phyloP scores from a whole-genome alignment of 2,797 vertebrate species.

The Pantherophis alleghaniensis region DNA sequence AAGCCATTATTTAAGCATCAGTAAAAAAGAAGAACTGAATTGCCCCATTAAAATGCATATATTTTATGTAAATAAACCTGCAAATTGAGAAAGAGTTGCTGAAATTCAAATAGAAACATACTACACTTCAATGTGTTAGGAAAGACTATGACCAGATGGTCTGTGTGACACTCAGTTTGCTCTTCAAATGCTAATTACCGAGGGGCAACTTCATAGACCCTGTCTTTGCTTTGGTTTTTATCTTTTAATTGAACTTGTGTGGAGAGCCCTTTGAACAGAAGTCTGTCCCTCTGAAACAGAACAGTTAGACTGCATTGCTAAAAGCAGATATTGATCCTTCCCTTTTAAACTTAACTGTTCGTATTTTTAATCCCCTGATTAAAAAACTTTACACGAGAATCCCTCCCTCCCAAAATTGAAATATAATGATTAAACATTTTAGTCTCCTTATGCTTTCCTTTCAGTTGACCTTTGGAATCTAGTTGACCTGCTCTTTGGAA shows the following conservation, averaged over 20 bases:
- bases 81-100: not conserved
- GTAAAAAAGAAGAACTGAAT: not conserved
- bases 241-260: not conserved
- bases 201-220: not conserved
- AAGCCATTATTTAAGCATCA: not conserved
- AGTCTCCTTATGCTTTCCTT: slow-evolving; percentile 59
- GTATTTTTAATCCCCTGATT: slow-evolving; percentile 31
- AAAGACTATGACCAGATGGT: not conserved
- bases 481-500: slow-evolving; percentile 63
- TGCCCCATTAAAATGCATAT: not conserved
- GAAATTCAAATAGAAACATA: not conserved
- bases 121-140: not conserved
- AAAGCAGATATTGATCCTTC: not conserved
- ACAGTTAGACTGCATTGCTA: not conserved
- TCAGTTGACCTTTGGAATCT: slow-evolving; percentile 65
- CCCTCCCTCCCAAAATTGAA: not conserved
- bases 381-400: slow-evolving; percentile 35
- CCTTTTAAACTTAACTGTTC: not conserved
- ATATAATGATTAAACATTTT: slow-evolving; percentile 39
- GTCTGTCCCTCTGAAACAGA: not conserved
- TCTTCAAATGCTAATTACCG: not conserved
- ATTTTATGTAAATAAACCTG: not conserved
- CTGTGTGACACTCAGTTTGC: not conserved
- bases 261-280: not conserved
- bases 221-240: not conserved